Evolutionary conservation across 2,113 vertebrate genomes (phyloP).

Genomic region (Manacus vitellinus): DNA sequence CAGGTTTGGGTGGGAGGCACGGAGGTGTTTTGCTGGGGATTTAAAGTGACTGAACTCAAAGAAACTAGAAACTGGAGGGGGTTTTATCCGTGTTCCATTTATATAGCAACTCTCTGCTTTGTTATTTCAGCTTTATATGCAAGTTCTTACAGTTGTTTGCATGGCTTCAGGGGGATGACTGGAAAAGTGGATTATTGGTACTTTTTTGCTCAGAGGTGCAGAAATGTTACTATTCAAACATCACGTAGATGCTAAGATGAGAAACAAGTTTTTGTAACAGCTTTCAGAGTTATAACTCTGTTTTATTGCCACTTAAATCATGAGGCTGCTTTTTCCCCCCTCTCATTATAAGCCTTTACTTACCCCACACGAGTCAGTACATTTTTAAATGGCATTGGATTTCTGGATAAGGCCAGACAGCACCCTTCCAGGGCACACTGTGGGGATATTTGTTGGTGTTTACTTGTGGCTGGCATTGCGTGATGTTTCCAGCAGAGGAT

Average conservation of each 20-base stretch:
- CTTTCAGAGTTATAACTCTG: neutral
- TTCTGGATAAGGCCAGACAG: neutral
- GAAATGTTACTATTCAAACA: neutral
- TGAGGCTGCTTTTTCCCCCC: neutral
- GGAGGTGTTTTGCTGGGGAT: neutral
- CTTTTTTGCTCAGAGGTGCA: neutral
- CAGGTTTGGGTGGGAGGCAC: neutral
- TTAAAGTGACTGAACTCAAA: neutral
- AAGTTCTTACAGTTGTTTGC: neutral
- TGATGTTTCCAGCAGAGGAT: neutral
- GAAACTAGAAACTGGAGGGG: neutral
- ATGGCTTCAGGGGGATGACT: neutral
- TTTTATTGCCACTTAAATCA: neutral
- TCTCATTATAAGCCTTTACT: neutral
- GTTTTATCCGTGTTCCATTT: fast-evolving
- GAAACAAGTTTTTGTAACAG: neutral
- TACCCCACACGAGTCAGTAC: neutral
- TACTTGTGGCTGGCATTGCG: neutral
- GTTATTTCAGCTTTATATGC: neutral
- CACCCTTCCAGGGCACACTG: neutral
- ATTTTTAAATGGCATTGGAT: neutral
- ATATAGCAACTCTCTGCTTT: neutral
- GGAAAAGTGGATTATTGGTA: neutral
- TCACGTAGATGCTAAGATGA: neutral
- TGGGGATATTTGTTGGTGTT: neutral